phyloP scores from a whole-genome alignment of 1,140 invertebrate genomes.

The Maconellicoccus hirsutus region DNA sequence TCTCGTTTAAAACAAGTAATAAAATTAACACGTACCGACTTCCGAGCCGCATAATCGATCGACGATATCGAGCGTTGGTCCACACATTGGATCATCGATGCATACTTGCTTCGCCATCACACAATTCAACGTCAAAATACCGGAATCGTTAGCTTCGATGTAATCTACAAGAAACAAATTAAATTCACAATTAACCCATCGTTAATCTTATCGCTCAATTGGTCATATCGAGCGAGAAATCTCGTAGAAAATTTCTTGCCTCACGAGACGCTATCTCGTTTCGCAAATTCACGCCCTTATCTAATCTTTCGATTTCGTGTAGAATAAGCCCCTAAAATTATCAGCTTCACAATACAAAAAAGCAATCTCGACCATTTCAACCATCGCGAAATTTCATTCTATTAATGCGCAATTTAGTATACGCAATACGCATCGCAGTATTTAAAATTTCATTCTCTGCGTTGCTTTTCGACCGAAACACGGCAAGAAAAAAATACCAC shows the following conservation, averaged over 20 bases:
- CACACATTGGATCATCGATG: slow-evolving; percentile 18
- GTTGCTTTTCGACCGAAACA: neutral
- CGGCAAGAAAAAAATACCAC: neutral
- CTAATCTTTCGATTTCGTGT: no score
- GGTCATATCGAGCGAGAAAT: no score
- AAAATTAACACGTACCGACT: slow-evolving; percentile 8
- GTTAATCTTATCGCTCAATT: no score
- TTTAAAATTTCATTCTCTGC: slow-evolving; percentile 1
- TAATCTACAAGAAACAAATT: neutral
- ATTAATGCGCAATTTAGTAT: neutral
- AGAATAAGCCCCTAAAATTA: no score
- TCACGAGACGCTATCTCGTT: no score
- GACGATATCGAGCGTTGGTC: slow-evolving; percentile 12
- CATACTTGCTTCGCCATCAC: slow-evolving; percentile 9
- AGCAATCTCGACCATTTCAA: neutral
- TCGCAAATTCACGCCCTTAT: no score
- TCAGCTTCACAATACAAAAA: neutral
- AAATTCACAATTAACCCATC: neutral
- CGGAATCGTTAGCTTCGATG: slow-evolving; percentile 1
- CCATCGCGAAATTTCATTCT: neutral
- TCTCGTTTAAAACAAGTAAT: no score
- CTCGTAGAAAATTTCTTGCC: no score
- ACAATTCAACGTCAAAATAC: slow-evolving; percentile 13
- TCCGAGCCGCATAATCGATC: neutral
- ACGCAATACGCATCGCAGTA: neutral